A percentile compares a stretch with the other conserved stretches of the same genome.
Conservation (phyloP, 2,113 vertebrate genomes). For the Galemys pyrenaicus region DNA sequence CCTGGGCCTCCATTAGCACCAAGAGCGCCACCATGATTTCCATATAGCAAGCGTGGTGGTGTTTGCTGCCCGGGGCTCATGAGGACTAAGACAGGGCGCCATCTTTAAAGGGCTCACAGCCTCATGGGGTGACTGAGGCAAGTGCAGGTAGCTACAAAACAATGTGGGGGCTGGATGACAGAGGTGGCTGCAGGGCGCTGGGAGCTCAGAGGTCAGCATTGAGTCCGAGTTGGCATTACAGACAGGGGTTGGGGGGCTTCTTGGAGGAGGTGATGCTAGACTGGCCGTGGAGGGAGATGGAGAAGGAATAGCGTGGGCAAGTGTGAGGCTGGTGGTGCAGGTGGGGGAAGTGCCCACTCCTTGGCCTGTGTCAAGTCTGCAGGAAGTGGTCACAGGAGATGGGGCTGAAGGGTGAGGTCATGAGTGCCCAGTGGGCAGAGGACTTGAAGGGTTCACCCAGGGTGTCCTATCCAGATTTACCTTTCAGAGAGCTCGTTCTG, state of each 20-base stretch:
- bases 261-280: not conserved
- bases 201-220: not conserved
- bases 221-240: not conserved
- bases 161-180: not conserved
- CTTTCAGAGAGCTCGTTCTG: not conserved
- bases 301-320: fast-evolving
- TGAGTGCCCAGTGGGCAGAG: not conserved
- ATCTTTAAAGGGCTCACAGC: not conserved
- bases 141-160: not conserved
- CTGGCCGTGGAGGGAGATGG: not conserved
- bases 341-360: no score
- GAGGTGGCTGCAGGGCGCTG: not conserved
- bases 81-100: not conserved
- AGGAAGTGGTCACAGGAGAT: not conserved
- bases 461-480: not conserved
- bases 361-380: not conserved
- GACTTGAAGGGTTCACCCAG: not conserved
- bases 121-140: not conserved
- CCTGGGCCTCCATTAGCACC: not conserved
- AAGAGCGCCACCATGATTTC: not conserved
- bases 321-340: no score
- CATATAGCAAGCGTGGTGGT: not conserved
- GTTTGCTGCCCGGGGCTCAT: not conserved
- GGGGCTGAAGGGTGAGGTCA: not conserved
- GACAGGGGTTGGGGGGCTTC: not conserved